Evolutionary conservation across 2,113 vertebrate genomes (phyloP).

Genomic region (Alexandromys fortis): DNA sequence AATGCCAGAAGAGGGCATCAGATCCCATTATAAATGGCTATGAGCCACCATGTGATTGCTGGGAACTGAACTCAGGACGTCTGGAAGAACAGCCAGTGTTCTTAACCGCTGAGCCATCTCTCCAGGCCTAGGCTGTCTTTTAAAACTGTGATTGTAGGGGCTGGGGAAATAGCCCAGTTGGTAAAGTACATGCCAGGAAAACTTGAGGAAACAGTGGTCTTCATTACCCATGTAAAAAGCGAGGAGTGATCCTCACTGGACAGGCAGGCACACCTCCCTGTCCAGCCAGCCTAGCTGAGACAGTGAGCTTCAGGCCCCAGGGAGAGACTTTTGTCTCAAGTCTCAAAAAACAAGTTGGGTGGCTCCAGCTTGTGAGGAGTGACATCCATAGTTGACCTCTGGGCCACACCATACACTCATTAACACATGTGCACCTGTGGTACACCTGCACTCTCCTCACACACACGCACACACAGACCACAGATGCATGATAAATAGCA

Average conservation of each 20-base stretch:
- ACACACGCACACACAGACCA: no score
- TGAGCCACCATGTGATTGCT: no score
- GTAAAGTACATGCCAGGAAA: background rate
- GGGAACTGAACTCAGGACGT: no score
- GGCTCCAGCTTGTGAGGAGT: background rate
- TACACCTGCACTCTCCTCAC: background rate
- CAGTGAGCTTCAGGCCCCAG: no score
- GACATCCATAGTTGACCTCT: background rate
- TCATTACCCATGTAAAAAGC: background rate
- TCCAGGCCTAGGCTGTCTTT: background rate
- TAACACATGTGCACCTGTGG: background rate
- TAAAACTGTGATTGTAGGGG: background rate
- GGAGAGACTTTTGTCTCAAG: background rate
- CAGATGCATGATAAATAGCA: background rate
- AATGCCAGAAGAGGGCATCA: no score
- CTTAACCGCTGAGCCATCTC: no score
- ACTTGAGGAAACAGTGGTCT: no score
- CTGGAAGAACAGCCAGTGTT: no score
- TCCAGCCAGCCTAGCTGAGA: background rate
- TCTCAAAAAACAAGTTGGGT: background rate
- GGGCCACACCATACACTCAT: background rate
- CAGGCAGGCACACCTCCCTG: background rate
- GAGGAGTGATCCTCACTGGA: background rate
- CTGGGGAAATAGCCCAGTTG: background rate
- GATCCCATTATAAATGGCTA: no score